Percentiles rank a stretch among this genome's conserved stretches.
Conservation (phyloP, 1,140 invertebrate species). For the Aphaenogaster ashmeadi region DNA sequence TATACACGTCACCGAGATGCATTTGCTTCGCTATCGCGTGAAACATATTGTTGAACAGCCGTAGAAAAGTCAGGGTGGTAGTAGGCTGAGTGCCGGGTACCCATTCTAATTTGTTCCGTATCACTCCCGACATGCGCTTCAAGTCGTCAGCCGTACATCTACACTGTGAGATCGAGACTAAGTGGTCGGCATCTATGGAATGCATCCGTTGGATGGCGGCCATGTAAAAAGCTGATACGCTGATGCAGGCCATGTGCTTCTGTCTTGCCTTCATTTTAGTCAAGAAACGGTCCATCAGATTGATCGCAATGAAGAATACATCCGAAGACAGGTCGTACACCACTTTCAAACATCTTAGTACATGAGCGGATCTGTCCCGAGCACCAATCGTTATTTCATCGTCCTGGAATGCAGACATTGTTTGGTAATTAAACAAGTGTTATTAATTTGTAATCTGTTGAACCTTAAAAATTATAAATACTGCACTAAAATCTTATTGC, state of each 20-base stretch:
- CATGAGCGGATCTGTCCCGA: conserved; percentile 92
- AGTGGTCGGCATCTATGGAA: conserved; percentile 81
- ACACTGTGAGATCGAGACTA: conserved; percentile 90
- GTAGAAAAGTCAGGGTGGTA: conserved; percentile 90
- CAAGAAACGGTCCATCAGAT: conserved; percentile 92
- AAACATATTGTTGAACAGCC: conserved; percentile 89
- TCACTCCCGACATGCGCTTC: conserved; percentile 91
- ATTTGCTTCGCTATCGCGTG: conserved; percentile 87
- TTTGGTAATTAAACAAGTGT: background rate
- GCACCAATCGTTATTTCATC: conserved; percentile 92
- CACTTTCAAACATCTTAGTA: conserved; percentile 93
- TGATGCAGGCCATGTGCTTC: conserved; percentile 91
- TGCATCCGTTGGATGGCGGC: conserved; percentile 87
- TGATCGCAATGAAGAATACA: conserved; percentile 92
- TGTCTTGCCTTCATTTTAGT: conserved; percentile 91
- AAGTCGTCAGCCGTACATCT: conserved; percentile 92
- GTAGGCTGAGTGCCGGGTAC: conserved; percentile 88
- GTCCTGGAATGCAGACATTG: conserved; percentile 80
- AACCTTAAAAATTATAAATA: conserved; percentile 13
- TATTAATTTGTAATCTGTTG: conserved; percentile 9
- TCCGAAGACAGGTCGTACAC: conserved; percentile 94
- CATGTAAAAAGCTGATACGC: conserved; percentile 91
- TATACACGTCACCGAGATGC: conserved; percentile 85
- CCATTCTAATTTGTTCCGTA: conserved; percentile 91
- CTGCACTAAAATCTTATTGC: background rate